Conservation (phyloP, 1,140 invertebrate species). For the Drosophila nigromelanica region DNA sequence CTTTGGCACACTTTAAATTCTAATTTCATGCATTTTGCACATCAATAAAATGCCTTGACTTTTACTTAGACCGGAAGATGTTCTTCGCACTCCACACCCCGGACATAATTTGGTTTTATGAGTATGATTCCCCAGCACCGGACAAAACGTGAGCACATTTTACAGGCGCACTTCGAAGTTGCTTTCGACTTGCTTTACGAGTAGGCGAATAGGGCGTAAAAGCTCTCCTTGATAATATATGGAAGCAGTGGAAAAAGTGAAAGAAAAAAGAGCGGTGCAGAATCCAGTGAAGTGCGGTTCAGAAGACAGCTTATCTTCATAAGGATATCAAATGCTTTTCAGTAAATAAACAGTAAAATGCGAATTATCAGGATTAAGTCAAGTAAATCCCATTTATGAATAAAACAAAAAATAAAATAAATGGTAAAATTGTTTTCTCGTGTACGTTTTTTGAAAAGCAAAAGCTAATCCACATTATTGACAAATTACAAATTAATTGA, state of each 20-base stretch:
- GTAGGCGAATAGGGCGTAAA: slow-evolving; percentile 32
- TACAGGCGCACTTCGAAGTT: slow-evolving; percentile 26
- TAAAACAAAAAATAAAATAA: not conserved
- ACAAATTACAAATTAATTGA: no score
- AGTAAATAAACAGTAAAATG: not conserved
- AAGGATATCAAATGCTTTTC: slow-evolving; percentile 2
- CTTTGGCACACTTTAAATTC: slow-evolving; percentile 72
- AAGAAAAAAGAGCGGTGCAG: not conserved
- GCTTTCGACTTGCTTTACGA: slow-evolving; percentile 3
- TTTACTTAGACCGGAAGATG: slow-evolving; percentile 26
- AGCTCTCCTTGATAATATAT: slow-evolving; percentile 57
- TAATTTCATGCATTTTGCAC: slow-evolving; percentile 82
- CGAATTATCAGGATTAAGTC: slow-evolving; percentile 2
- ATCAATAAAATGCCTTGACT: slow-evolving; percentile 70
- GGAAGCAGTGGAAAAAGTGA: not conserved
- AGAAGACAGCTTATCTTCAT: slow-evolving; percentile 3
- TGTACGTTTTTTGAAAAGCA: no score
- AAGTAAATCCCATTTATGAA: not conserved
- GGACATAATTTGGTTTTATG: slow-evolving; percentile 74
- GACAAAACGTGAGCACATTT: slow-evolving; percentile 72
- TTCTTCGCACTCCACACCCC: slow-evolving; percentile 15
- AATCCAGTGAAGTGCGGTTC: slow-evolving; percentile 26
- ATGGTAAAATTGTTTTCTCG: not conserved
- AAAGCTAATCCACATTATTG: no score
- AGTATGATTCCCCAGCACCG: slow-evolving; percentile 32